phyloP scores from a whole-genome alignment of 2,888 invertebrate genomes.

The Arrhopalites spinosus region DNA sequence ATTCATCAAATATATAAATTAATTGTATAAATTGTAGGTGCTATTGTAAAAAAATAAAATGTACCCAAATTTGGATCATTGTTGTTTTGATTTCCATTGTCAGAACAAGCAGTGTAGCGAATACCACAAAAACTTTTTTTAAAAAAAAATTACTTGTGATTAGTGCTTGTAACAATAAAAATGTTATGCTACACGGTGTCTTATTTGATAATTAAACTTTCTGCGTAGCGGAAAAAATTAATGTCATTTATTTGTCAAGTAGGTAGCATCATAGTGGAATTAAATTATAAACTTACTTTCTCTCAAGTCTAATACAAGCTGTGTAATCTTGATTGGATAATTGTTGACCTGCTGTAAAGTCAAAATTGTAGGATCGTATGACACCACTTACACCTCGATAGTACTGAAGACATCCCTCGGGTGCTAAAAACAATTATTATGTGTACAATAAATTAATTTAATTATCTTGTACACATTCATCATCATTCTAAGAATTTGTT shows the following conservation, averaged over 20 bases:
- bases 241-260: too few species aligned
- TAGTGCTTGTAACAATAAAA: too few species aligned
- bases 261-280: too few species aligned
- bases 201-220: too few species aligned
- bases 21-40: neutral
- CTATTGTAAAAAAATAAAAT: neutral
- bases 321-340: slow-evolving; percentile 88
- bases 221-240: too few species aligned
- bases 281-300: too few species aligned
- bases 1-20: neutral
- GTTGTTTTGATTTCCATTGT: slow-evolving; percentile 61
- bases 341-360: slow-evolving; percentile 74
- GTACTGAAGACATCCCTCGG: slow-evolving; percentile 79
- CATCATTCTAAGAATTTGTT: too few species aligned
- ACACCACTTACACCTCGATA: slow-evolving; percentile 80
- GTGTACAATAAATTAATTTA: neutral
- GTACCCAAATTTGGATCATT: slow-evolving; percentile 6
- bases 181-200: too few species aligned
- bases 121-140: slow-evolving; percentile 86
- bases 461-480: too few species aligned
- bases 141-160: too few species aligned
- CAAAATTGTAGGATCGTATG: slow-evolving; percentile 82
- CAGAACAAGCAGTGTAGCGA: slow-evolving; percentile 77
- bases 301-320: slow-evolving; percentile 80
- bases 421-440: too few species aligned